Percentiles rank a stretch among this genome's conserved stretches.
phyloP scores from a whole-genome alignment of 2,888 invertebrate genomes.

The Stegana nigrithorax region DNA sequence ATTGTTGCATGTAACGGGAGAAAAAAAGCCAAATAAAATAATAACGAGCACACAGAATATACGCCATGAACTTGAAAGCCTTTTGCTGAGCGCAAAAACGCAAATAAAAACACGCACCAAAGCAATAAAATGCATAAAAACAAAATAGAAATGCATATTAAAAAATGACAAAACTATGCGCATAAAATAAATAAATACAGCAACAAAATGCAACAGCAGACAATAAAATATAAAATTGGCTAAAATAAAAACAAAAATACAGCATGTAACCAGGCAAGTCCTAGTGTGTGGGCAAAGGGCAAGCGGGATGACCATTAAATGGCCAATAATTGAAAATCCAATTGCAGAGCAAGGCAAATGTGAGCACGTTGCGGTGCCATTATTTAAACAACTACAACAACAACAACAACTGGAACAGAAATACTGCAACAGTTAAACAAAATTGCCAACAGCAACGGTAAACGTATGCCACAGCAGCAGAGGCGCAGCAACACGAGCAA shows the following conservation, averaged over 20 bases:
- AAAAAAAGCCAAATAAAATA: slow-evolving; percentile 9
- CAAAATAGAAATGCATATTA: slow-evolving; percentile 33
- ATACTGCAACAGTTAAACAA: slow-evolving; percentile 23
- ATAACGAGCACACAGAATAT: neutral
- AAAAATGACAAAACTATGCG: slow-evolving; percentile 16
- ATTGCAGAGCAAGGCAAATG: slow-evolving; percentile 40
- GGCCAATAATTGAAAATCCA: slow-evolving; percentile 66
- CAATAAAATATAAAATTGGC: slow-evolving; percentile 16
- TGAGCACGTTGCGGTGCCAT: slow-evolving; percentile 54
- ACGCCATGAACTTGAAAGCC: slow-evolving; percentile 57
- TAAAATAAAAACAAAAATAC: slow-evolving; percentile 32
- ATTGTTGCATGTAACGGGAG: slow-evolving; percentile 36
- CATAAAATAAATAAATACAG: neutral
- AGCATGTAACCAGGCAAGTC: neutral
- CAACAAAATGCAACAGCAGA: slow-evolving; percentile 6
- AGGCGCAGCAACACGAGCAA: slow-evolving; percentile 37
- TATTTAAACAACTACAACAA: slow-evolving; percentile 48
- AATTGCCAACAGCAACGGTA: slow-evolving; percentile 21
- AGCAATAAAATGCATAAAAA: slow-evolving; percentile 49
- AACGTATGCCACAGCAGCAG: slow-evolving; percentile 4
- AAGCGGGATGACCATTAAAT: slow-evolving; percentile 51
- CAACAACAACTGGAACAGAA: neutral
- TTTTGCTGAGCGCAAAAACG: slow-evolving; percentile 48
- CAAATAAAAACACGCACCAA: slow-evolving; percentile 56
- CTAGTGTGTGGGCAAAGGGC: too few relatives aligned